Evolutionary conservation across 2,113 vertebrate genomes (phyloP), one percentile per base, ranked within the genome.

Genomic region (Prunella himalayana): DNA sequence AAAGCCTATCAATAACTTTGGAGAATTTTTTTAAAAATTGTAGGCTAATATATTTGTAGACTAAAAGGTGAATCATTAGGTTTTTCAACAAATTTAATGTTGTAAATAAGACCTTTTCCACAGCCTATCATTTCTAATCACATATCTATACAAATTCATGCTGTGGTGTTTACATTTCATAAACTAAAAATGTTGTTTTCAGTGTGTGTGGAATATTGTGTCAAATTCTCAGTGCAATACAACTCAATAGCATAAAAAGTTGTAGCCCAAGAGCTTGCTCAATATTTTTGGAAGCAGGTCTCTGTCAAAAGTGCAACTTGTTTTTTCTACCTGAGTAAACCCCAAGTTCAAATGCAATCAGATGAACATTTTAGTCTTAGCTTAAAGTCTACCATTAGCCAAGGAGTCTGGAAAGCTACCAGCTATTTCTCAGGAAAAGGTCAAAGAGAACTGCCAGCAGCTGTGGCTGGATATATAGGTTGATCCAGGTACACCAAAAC

Each of bases 91-190:
- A 92, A 89, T 53, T 61, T 45, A 60, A 18, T 37, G 91, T 96
- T 92, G 94, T 95, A 96, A 97, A 96, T 95, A 97, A 93, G 80
- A 88, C 53, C 50, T 77, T 95, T 97, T 92, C 97, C 85, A 87
- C n/a, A 79, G 93, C 78, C 90, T 96, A 63, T 92, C 45, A 95
- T 96, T 97, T 96, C 94, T 97, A 95, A 96, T 98, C 96, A 96
- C 37, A 19, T 85, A 89, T 92, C 96, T 97, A 87, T 88, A 96
- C 89, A 97, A 97, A 96, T 94, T 95, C 91, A 70, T 66, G 78
- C 96, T 94, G 79, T 86, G 59, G 54, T 23, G 92, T 93, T 97
- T 96, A 95, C 90, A 91, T 96, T 97, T 96, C 91, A 93, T 93
- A 94, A 97, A 94, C 92, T 96, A 75, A 53, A 86, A 79, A 96